These are phyloP conservation scores for Pantherophis alleghaniensis DNA, from an alignment of 2,797 vertebrate species.

Conservation along the genomic window DNA sequence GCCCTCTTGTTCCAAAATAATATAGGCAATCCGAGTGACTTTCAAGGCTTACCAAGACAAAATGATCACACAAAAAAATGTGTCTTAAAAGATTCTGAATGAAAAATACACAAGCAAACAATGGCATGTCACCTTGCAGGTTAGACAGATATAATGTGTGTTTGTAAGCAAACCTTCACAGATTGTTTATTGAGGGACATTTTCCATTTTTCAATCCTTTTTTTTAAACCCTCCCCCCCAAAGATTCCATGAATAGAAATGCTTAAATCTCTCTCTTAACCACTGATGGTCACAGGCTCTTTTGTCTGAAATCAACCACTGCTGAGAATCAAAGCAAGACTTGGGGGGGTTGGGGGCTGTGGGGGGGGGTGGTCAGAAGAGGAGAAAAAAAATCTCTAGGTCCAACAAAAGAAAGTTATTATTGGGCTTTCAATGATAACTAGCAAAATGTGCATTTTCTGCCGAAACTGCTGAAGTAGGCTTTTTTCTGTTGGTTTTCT, in stretches of 20 bases:
- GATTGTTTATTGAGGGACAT: not conserved
- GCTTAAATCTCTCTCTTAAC: not conserved
- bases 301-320: not conserved
- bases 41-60: not conserved
- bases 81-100: not conserved
- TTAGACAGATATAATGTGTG: not conserved
- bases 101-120: not conserved
- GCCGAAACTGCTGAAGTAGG: not conserved
- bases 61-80: not conserved
- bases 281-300: not conserved
- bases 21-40: not conserved
- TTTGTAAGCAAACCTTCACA: not conserved
- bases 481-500: not conserved
- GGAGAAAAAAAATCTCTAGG: not conserved
- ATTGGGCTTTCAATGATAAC: not conserved
- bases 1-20: not conserved
- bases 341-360: no score
- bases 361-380: not conserved
- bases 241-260: not conserved
- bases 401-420: not conserved
- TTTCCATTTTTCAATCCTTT: not conserved
- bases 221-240: not conserved
- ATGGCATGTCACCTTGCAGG: not conserved
- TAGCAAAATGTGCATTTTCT: not conserved
- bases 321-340: not conserved